These are phyloP conservation scores for Actinostola sp. DNA, from an alignment of 92 coral and sea anemone species.

Conservation along the genomic window DNA sequence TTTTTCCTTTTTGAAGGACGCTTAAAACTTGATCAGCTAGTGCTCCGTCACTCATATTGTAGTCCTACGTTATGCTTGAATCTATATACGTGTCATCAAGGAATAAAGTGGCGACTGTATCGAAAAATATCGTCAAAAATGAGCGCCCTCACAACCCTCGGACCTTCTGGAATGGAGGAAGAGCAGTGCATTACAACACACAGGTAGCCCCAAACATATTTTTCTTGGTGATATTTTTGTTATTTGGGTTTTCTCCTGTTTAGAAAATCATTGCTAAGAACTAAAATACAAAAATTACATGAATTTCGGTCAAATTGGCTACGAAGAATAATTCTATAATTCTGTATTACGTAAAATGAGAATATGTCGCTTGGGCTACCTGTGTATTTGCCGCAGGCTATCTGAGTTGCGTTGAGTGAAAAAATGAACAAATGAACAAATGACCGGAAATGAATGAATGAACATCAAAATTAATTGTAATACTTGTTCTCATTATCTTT, in stretches of 20 bases:
- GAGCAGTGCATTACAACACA: background rate
- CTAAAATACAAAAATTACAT: background rate
- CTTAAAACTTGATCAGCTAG: slow-evolving; percentile 5
- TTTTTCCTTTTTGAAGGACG: slow-evolving; percentile 63
- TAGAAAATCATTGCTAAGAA: background rate
- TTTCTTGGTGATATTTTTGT: background rate
- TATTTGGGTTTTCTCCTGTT: background rate
- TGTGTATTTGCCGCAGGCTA: no score
- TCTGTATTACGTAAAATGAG: no score
- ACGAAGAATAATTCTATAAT: no score
- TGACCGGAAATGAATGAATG: no score
- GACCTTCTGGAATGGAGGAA: no score
- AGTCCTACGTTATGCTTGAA: background rate
- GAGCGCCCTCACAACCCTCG: no score
- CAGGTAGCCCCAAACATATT: background rate
- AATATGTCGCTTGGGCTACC: no score
- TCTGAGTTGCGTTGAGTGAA: no score
- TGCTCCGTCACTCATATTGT: slow-evolving; percentile 16
- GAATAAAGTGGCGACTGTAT: background rate
- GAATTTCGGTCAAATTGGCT: background rate
- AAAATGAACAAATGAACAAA: no score
- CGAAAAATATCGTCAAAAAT: no score
- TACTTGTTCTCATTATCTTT: no score
- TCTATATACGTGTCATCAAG: background rate
- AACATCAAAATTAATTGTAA: no score